Percentiles rank a stretch among this genome's conserved stretches.
Conservation (phyloP, 2,113 vertebrate species). For the Entomyzon cyanotis region DNA sequence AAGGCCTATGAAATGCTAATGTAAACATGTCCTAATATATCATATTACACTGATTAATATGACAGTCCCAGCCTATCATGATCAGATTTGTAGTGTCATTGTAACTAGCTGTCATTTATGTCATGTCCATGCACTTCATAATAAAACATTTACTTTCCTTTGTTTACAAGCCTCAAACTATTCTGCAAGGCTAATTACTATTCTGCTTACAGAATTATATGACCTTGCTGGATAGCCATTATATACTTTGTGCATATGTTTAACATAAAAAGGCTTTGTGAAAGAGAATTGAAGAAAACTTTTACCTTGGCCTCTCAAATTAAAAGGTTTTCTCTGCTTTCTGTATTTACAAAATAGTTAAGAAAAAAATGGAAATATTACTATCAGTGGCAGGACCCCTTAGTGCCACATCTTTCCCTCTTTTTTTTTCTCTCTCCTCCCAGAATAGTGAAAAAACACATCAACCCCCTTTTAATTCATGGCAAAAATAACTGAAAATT, state of each 20-base stretch:
- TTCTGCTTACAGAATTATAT: neutral
- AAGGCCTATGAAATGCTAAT: neutral
- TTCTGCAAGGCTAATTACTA: neutral
- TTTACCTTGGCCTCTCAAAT: neutral
- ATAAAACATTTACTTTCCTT: neutral
- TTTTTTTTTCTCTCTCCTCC: accelerated
- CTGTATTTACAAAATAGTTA: neutral
- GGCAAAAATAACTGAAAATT: neutral
- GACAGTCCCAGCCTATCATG: neutral
- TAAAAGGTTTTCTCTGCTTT: neutral
- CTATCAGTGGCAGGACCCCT: neutral
- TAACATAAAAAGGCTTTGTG: neutral
- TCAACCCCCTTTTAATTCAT: neutral
- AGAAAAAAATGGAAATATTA: neutral
- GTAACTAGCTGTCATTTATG: neutral
- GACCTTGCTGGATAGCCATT: neutral
- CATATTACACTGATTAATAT: neutral
- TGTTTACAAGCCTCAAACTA: neutral
- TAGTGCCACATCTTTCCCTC: neutral
- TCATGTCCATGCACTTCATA: neutral
- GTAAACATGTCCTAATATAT: neutral
- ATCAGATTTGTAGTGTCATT: neutral
- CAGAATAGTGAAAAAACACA: neutral
- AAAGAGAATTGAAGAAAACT: neutral
- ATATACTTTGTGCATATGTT: neutral